Conservation (phyloP, 2,888 invertebrate species). For the Macrophya alboannulata region DNA sequence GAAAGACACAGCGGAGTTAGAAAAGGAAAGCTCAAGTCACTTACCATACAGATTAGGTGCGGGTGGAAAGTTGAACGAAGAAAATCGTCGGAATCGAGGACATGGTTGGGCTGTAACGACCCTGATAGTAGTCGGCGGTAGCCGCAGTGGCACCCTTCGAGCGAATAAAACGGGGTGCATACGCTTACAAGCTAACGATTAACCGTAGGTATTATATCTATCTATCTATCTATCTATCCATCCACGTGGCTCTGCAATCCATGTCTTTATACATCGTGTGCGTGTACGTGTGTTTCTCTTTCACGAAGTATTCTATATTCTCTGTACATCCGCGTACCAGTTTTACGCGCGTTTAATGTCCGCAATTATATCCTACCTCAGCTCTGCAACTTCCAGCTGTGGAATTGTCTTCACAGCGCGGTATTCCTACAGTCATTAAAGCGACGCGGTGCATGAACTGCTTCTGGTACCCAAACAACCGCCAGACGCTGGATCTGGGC, state of each 20-base stretch:
- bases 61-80: slow-evolving; percentile 1
- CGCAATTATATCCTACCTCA: slow-evolving; percentile 9
- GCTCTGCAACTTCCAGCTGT: neutral
- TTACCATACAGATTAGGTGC: slow-evolving; percentile 52
- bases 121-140: slow-evolving; percentile 22
- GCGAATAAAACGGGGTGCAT: slow-evolving; percentile 52
- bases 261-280: neutral
- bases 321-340: slow-evolving; percentile 21
- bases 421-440: slow-evolving; percentile 12
- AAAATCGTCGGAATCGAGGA: slow-evolving; percentile 30
- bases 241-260: neutral
- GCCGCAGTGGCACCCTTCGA: slow-evolving; percentile 47
- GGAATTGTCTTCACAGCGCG: neutral
- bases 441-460: neutral
- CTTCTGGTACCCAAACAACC: neutral
- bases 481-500: neutral
- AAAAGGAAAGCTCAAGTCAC: slow-evolving; percentile 37
- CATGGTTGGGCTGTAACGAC: slow-evolving; percentile 28
- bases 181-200: slow-evolving; percentile 52
- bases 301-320: neutral
- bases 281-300: neutral
- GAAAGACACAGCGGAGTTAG: slow-evolving; percentile 2
- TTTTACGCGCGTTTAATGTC: slow-evolving; percentile 12
- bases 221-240: neutral
- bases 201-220: slow-evolving; percentile 23